Conservation (phyloP, 1,140 invertebrate species). For the Antheraea pernyi region DNA sequence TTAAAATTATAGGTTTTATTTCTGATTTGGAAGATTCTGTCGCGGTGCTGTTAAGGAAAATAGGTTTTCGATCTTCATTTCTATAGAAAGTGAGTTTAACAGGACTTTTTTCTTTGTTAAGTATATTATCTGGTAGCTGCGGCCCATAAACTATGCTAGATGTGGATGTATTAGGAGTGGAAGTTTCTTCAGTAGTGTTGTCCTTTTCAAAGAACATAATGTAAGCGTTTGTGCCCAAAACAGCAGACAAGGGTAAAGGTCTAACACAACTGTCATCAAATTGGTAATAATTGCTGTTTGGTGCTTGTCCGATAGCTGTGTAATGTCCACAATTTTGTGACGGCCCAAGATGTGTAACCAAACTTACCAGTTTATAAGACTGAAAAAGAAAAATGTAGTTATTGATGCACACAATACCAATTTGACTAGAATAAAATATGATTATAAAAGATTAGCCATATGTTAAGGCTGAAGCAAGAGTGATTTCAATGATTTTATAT, state of each 20-base stretch:
- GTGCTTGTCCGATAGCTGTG: constrained; percentile 93
- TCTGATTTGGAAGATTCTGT: constrained; percentile 51
- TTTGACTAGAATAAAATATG: background rate
- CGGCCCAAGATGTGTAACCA: constrained; percentile 97
- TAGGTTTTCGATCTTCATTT: constrained; percentile 63
- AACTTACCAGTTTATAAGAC: constrained; percentile 93
- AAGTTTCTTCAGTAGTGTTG: constrained; percentile 51
- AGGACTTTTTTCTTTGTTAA: constrained; percentile 66
- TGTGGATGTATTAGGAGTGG: constrained; percentile 42
- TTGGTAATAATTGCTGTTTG: constrained; percentile 91
- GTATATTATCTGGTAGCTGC: constrained; percentile 60
- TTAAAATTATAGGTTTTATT: constrained; percentile 65
- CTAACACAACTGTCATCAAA: constrained; percentile 88
- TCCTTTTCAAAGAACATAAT: constrained; percentile 94
- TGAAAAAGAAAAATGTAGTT: constrained; percentile 48
- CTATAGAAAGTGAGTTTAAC: constrained; percentile 62
- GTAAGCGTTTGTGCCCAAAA: constrained; percentile 91
- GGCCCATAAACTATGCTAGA: constrained; percentile 66
- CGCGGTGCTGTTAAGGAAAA: constrained; percentile 42
- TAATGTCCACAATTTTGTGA: constrained; percentile 98
- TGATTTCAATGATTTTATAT: too few species aligned
- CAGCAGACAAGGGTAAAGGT: constrained; percentile 85
- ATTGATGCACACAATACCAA: background rate
- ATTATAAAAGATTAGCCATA: background rate
- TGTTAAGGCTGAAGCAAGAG: too few species aligned